phyloP scores from a whole-genome alignment of 1,140 invertebrate species.

The Cherax destructor region DNA sequence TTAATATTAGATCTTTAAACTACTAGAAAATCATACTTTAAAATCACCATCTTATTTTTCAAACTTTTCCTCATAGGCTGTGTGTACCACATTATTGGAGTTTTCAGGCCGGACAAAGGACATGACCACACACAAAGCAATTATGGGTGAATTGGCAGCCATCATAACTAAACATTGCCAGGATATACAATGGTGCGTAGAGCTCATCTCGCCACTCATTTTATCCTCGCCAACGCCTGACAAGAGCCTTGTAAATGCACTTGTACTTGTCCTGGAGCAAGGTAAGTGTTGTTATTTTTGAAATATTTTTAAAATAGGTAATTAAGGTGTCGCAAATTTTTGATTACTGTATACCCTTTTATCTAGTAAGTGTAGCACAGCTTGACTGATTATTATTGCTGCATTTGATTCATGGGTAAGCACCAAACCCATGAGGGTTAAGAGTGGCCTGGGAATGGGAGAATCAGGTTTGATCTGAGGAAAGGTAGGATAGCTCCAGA shows the following conservation, averaged over 20 bases:
- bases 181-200: conserved; percentile 43
- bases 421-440: too few relatives aligned
- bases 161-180: conserved; percentile 36
- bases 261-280: conserved; percentile 21
- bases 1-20: too few relatives aligned
- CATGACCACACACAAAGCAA: conserved; percentile 20
- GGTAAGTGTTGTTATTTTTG: background rate
- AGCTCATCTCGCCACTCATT: conserved; percentile 29
- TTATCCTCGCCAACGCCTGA: conserved; percentile 10
- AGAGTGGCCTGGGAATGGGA: too few relatives aligned
- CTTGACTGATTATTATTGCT: too few relatives aligned
- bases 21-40: too few relatives aligned
- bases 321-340: too few relatives aligned
- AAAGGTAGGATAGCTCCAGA: too few relatives aligned
- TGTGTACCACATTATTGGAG: conserved; percentile 51
- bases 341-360: too few relatives aligned
- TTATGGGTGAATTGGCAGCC: conserved; percentile 18
- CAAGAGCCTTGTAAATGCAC: conserved; percentile 7
- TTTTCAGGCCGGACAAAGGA: conserved; percentile 36
- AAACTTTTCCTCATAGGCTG: conserved; percentile 17
- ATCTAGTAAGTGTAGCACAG: too few relatives aligned
- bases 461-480: too few relatives aligned
- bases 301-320: background rate
- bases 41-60: background rate
- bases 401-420: too few relatives aligned